These are phyloP conservation scores for Arbacia lixula DNA, from an alignment of 53 echinoderm and acorn worm genomes.

Conservation along the genomic window DNA sequence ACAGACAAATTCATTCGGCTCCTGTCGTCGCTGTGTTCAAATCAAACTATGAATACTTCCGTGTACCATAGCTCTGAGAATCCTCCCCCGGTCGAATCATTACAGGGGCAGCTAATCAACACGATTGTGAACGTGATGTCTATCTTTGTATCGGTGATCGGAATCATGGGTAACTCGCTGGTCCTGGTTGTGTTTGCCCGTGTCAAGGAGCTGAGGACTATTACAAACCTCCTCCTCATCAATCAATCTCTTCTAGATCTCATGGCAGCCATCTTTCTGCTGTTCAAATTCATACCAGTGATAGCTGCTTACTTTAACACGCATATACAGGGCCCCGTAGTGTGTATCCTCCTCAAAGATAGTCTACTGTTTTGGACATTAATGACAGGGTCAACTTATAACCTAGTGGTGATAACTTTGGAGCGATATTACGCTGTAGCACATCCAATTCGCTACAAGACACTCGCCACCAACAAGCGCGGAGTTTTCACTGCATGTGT, in stretches of 20 bases:
- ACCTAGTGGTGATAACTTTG: conserved; percentile 57
- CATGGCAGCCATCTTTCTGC: conserved; percentile 25
- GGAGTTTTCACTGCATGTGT: background rate
- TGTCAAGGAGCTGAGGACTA: conserved; percentile 17
- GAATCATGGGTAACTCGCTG: conserved; percentile 59
- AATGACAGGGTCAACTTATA: conserved; percentile 50
- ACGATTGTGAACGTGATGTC: no score
- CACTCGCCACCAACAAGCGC: background rate
- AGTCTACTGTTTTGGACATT: conserved; percentile 63
- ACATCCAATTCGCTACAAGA: conserved; percentile 57
- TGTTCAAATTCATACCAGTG: conserved; percentile 40
- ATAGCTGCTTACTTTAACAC: background rate
- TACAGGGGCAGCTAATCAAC: no score
- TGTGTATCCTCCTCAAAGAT: conserved; percentile 63
- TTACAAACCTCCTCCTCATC: conserved; percentile 55
- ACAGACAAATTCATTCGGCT: no score
- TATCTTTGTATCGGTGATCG: no score
- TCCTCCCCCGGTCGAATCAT: no score
- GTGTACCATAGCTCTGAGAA: no score
- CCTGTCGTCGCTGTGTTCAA: no score
- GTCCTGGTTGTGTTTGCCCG: conserved; percentile 57
- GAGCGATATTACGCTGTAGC: conserved; percentile 68
- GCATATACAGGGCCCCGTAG: background rate
- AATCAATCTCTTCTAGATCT: conserved; percentile 70
- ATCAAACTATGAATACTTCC: no score